phyloP scores from a whole-genome alignment of 2,888 invertebrate species.

The Cryptus viduatorius region DNA sequence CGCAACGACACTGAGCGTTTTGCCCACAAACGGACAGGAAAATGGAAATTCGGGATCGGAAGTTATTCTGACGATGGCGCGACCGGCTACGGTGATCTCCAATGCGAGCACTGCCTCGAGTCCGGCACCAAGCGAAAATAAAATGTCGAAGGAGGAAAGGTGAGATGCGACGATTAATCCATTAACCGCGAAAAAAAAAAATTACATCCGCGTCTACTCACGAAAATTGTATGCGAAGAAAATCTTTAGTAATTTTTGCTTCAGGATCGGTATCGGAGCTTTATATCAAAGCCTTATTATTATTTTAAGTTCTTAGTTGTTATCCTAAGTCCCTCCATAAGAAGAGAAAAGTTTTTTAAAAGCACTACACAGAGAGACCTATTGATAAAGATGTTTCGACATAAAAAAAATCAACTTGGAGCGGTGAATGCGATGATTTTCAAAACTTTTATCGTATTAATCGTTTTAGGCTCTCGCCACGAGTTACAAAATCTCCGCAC shows the following conservation, averaged over 20 bases:
- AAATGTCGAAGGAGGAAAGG: conserved; percentile 87
- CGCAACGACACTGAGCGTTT: conserved; percentile 80
- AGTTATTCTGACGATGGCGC: conserved; percentile 88
- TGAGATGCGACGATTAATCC: conserved; percentile 68
- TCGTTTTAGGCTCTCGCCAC: conserved; percentile 81
- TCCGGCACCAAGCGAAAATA: conserved; percentile 87
- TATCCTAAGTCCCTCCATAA: too few species aligned
- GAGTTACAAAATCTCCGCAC: conserved; percentile 83
- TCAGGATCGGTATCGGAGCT: neutral
- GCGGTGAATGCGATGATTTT: neutral
- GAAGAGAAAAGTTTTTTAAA: too few species aligned
- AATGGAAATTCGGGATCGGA: conserved; percentile 85
- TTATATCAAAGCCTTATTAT: neutral
- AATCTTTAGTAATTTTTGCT: neutral
- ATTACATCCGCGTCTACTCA: too few species aligned
- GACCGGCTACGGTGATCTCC: conserved; percentile 89
- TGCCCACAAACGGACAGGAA: conserved; percentile 80
- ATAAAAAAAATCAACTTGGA: neutral
- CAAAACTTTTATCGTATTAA: neutral
- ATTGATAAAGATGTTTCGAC: neutral
- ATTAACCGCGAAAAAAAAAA: neutral
- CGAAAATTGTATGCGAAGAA: too few species aligned
- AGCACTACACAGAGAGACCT: neutral
- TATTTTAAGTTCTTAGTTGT: neutral
- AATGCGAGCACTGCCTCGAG: conserved; percentile 88